Evolutionary conservation across 2,888 invertebrate species (phyloP), one percentile per base, ranked within the genome.

Genomic region (Lissocephala sabroskyi): DNA sequence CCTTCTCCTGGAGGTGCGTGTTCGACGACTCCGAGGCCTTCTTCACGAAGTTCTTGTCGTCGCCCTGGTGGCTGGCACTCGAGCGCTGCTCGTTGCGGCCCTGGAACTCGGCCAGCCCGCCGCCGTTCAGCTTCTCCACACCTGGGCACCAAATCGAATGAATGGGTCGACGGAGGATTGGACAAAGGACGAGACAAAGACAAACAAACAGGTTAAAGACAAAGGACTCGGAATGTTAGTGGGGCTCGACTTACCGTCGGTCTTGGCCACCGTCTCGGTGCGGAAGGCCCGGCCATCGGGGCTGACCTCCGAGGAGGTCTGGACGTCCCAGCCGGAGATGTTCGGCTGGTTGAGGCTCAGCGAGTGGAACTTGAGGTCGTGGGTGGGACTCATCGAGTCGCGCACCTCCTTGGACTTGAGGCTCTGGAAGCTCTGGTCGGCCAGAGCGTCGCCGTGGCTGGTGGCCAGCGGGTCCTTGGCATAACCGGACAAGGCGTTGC

Each of bases 331-430:
- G 41, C 90, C 91, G 36, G 88, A 88, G 56, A 87, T 80, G 33
- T 82, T 82, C 50, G 85, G 84, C 37, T 81, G 81, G 37, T 75
- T 73, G 10, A 82, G 52, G 2, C 60, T 68, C 65, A 80, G 70
- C 53, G 82, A 76, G 47, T 81, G 82, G 60, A 83, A 83, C 47
- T 79, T 79, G 19, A 83, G 67, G 50, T 84, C 84, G n/a, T 75
- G 87, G 48, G 90, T 90, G 19, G 92, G 92, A 51, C 91, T 91
- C 84, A 90, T 90, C 14, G 92, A 92, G 81, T 92, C 92, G 50
- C 92, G 88, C 56, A 92, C 90, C 85, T 92, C 92, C 86, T 92
- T 92, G 68, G 89, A 89, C 86, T 92, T 92, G 83, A 92, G 87
- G 59, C 91, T 90, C 82, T 91, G 88, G 86, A 92, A 92, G 81